A percentile compares a stretch with the other conserved stretches of the same genome.
Evolutionary conservation across 1,140 invertebrate genomes (phyloP).

Genomic region (Eriosoma lanigerum): DNA sequence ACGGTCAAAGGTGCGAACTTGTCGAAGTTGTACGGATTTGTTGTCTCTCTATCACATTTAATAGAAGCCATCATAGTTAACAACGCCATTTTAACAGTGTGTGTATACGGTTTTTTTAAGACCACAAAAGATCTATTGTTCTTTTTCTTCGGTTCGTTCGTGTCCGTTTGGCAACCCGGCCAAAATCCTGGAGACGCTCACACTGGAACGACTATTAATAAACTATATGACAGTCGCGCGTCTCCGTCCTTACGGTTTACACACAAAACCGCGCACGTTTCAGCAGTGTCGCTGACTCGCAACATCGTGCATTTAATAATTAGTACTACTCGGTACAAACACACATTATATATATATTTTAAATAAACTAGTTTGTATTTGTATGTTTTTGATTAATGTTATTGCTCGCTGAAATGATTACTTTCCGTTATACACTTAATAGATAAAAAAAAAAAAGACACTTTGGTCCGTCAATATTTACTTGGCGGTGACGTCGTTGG

Average conservation of each 20-base stretch:
- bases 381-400: not conserved
- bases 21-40: constrained; percentile 2
- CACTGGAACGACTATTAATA: constrained; percentile 46
- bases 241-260: not conserved
- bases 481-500: too few relatives aligned
- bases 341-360: too few relatives aligned
- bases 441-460: constrained; percentile 4
- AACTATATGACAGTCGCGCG: constrained; percentile 20
- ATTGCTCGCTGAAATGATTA: not conserved
- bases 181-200: constrained; percentile 40
- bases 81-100: not conserved
- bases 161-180: constrained; percentile 39
- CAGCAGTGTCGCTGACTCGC: not conserved
- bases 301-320: not conserved
- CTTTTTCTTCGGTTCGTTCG: constrained; percentile 17
- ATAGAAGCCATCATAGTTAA: not conserved
- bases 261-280: not conserved
- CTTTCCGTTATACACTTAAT: too few relatives aligned
- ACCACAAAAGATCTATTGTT: constrained; percentile 26
- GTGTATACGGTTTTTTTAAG: not conserved
- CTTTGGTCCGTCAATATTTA: too few relatives aligned
- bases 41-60: not conserved
- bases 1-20: too few relatives aligned
- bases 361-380: too few relatives aligned
- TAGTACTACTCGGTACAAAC: not conserved